Percentiles rank a stretch among this genome's conserved stretches.
These are phyloP conservation scores for Megamerina dolium DNA, from an alignment of 2,888 invertebrate species.

Conservation along the genomic window DNA sequence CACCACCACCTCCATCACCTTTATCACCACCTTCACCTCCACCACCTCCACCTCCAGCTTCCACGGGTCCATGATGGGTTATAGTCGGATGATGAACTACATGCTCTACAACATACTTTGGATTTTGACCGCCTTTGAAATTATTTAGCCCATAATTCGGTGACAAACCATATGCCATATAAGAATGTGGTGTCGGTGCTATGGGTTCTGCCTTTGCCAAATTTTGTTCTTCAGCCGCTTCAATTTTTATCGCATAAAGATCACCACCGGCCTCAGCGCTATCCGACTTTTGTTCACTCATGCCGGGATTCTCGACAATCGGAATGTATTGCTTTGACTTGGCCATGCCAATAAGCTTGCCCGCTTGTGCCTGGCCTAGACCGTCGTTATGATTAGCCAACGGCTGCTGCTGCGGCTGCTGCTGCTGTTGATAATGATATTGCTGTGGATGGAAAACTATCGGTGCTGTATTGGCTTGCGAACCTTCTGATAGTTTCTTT, in stretches of 20 bases:
- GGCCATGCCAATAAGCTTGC: slow-evolving; percentile 37
- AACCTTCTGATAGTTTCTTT: slow-evolving; percentile 21
- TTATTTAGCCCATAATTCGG: slow-evolving; percentile 44
- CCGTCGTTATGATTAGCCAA: slow-evolving; percentile 2
- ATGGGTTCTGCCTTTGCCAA: slow-evolving; percentile 15
- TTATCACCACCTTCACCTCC: slow-evolving; percentile 4
- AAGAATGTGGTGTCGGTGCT: slow-evolving; percentile 30
- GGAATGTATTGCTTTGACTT: slow-evolving; percentile 41
- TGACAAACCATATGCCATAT: slow-evolving; percentile 34
- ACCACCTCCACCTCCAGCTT: neutral
- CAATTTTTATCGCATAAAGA: slow-evolving; percentile 4
- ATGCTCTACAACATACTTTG: slow-evolving; percentile 25
- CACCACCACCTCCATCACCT: slow-evolving; percentile 14
- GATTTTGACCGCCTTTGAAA: slow-evolving; percentile 2
- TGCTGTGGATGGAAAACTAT: slow-evolving; percentile 39
- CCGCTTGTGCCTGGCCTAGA: slow-evolving; percentile 26
- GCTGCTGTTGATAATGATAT: slow-evolving; percentile 1
- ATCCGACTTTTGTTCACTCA: slow-evolving; percentile 20
- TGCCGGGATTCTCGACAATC: slow-evolving; percentile 29
- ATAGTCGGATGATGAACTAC: slow-evolving; percentile 24
- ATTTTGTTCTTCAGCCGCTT: slow-evolving; percentile 5
- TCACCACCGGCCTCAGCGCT: slow-evolving; percentile 6
- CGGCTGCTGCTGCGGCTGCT: slow-evolving; percentile 5
- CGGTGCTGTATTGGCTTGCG: slow-evolving; percentile 39
- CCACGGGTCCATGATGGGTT: slow-evolving; percentile 12